Evolutionary conservation across 2,113 vertebrate species (phyloP).

Genomic region (Callocephalon fimbriatum): DNA sequence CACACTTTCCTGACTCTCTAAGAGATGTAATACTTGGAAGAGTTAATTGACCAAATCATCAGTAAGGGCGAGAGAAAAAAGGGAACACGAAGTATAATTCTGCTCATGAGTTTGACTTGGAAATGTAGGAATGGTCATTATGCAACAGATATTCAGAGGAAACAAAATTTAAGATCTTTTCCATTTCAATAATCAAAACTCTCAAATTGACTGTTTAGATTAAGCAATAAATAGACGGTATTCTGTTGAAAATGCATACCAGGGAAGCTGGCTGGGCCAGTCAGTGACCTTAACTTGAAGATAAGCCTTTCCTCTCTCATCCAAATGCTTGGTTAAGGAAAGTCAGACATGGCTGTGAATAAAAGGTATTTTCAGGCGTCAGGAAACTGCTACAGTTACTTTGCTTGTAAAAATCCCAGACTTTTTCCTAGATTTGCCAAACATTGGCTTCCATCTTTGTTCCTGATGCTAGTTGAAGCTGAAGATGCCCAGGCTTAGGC

Average conservation of each 20-base stretch:
- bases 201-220: neutral
- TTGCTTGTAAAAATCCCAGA: neutral
- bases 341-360: neutral
- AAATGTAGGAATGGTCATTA: slow-evolving; percentile 32
- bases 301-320: neutral
- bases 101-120: slow-evolving; percentile 15
- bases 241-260: neutral
- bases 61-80: slow-evolving; percentile 42
- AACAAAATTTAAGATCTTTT: slow-evolving; percentile 15
- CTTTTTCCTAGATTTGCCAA: neutral
- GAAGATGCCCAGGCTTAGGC: neutral
- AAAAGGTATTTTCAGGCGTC: neutral
- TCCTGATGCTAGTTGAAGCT: neutral
- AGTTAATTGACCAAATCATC: slow-evolving; percentile 74
- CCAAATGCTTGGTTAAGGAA: neutral
- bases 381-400: neutral
- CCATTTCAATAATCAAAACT: neutral
- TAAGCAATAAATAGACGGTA: neutral
- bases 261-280: neutral
- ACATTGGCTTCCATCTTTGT: neutral
- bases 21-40: slow-evolving; percentile 63
- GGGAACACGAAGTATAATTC: slow-evolving; percentile 21
- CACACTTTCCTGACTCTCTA: slow-evolving; percentile 67
- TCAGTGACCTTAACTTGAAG: neutral
- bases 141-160: neutral